Evolutionary conservation across 1,140 invertebrate species (phyloP).

Genomic region (Alviniconcha marisindica): DNA sequence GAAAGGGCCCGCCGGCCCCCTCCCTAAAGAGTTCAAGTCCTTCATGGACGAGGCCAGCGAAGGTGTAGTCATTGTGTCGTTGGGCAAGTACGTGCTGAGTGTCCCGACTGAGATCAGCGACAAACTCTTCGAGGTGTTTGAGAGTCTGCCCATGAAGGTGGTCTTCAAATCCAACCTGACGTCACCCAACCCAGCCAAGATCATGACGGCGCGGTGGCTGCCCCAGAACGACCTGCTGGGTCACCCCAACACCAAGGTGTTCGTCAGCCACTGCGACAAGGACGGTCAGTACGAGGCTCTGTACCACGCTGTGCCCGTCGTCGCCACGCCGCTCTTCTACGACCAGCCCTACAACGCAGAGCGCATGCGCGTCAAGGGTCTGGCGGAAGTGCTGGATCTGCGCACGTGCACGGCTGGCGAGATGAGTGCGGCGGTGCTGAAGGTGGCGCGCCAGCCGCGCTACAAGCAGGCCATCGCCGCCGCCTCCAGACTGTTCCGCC

Average conservation of each 20-base stretch:
- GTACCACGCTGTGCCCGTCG: slow-evolving; percentile 84
- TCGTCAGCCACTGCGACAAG: slow-evolving; percentile 86
- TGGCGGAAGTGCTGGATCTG: slow-evolving; percentile 58
- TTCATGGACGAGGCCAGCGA: slow-evolving; percentile 46
- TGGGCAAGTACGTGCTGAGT: slow-evolving; percentile 46
- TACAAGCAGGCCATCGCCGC: slow-evolving; percentile 51
- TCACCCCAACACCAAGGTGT: slow-evolving; percentile 77
- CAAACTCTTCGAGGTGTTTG: slow-evolving; percentile 43
- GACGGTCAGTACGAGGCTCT: slow-evolving; percentile 85
- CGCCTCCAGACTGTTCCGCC: slow-evolving; percentile 48
- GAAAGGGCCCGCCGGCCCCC: slow-evolving; percentile 8
- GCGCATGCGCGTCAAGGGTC: slow-evolving; percentile 68
- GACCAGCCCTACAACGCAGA: slow-evolving; percentile 80
- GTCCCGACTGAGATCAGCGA: slow-evolving; percentile 33
- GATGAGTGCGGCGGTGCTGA: slow-evolving; percentile 55
- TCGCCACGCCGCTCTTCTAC: slow-evolving; percentile 84
- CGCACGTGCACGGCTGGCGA: slow-evolving; percentile 45
- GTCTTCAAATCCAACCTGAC: slow-evolving; percentile 27
- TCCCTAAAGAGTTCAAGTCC: slow-evolving; percentile 23
- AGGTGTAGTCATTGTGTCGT: slow-evolving; percentile 52
- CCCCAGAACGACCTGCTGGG: slow-evolving; percentile 89
- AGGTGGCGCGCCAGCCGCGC: slow-evolving; percentile 39
- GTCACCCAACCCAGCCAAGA: slow-evolving; percentile 79
- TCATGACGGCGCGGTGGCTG: slow-evolving; percentile 85
- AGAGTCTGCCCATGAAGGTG: slow-evolving; percentile 27